phyloP scores from a whole-genome alignment of 2,888 invertebrate species.

The Adelognathus sp. region DNA sequence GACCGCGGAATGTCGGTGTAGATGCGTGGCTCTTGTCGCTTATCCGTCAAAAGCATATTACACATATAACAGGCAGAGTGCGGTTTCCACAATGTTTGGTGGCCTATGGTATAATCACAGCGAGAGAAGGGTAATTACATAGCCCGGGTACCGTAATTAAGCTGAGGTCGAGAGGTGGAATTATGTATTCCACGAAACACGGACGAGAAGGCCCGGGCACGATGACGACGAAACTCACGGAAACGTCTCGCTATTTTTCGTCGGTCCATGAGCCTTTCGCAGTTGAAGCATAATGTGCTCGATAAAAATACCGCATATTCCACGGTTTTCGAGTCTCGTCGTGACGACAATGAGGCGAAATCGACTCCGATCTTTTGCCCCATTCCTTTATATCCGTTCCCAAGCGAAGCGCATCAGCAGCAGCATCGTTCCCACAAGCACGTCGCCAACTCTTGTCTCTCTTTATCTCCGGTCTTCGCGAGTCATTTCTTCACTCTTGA shows the following conservation, averaged over 20 bases:
- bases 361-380: neutral
- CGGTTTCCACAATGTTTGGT: constrained; percentile 37
- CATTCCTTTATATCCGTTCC: neutral
- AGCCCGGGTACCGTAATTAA: constrained; percentile 56
- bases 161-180: constrained; percentile 54
- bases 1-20: neutral
- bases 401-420: neutral
- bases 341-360: constrained; percentile 2
- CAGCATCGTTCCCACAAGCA: constrained; percentile 16
- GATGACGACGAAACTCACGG: neutral
- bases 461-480: too few relatives aligned
- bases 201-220: neutral
- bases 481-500: too few relatives aligned
- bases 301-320: too few relatives aligned
- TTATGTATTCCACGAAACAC: constrained; percentile 59
- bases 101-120: constrained; percentile 19
- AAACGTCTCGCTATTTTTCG: neutral
- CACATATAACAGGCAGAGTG: constrained; percentile 5
- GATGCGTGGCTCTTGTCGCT: constrained; percentile 31
- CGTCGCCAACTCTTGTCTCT: neutral
- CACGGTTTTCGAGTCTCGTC: too few relatives aligned
- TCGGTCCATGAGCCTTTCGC: neutral
- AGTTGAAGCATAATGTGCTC: too few relatives aligned
- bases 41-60: constrained; percentile 29
- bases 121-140: constrained; percentile 57